Evolutionary conservation across 2,888 invertebrate species (phyloP), one percentile per base, ranked within the genome.

Genomic region (Athrips mouffetella): DNA sequence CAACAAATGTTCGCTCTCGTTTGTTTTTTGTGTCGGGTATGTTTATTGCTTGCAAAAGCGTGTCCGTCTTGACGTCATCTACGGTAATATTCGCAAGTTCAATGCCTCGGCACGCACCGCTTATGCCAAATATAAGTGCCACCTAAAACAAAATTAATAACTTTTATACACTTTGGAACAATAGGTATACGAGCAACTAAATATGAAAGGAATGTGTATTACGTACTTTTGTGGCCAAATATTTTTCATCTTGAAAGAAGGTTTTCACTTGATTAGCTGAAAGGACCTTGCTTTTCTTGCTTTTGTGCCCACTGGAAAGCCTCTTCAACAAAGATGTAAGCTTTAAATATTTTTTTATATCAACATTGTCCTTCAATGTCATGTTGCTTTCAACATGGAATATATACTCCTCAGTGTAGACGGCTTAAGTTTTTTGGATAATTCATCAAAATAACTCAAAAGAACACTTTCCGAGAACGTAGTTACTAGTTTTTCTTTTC

Each of bases 81-180:
- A 47, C 15, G 2, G 52, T 53, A 5, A 54, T 41, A 21, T 52
- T 45, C 0, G 18, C 5, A 1, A 53, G 21, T 47, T 56, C 53
- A 8, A 20, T 31, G 10, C 37, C n/a, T 18, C 50, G 23, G 18
- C 52, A 55, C 10, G 53, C 55, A 5, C 51, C 53, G 7, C 21
- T 39, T 18, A 51, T 39, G 4, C 51, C 51, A 5, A 51, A 49
- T 13, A 54, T 54, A 11, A 53, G 45, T 23, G 42, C 45, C 18
- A 51, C 50, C 50, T 53, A 31, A n/a, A 48, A 50, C n/a, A n/a
- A 29, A 42, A 42, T 54, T 54, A 8, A 53, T 30, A n/a, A 30
- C 3, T 7, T n/a, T 30, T 30, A 30, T 10, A 11, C 30, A 30
- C 4, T 6, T n/a, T 30, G n/a, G n/a, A 5, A n/a, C 11, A 30